These are phyloP conservation scores for Platycercus adscitus DNA, from an alignment of 2,113 vertebrate genomes.

Conservation along the genomic window DNA sequence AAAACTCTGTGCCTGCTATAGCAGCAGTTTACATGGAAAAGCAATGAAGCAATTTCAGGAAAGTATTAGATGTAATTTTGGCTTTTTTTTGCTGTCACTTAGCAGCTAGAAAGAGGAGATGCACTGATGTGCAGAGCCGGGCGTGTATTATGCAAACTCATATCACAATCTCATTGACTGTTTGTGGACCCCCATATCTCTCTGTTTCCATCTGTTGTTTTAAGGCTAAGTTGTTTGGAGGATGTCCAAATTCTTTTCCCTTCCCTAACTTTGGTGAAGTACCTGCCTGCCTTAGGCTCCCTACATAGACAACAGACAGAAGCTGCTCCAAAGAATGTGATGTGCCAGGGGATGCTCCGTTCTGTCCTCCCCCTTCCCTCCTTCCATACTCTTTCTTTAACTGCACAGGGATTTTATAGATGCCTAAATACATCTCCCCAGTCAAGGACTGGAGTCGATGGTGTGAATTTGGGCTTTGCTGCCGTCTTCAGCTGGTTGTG, in stretches of 20 bases:
- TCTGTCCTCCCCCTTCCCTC: not conserved
- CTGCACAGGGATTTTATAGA: not conserved
- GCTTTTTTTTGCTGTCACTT: conserved; percentile 44
- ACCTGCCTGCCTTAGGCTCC: conserved; percentile 54
- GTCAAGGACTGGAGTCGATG: not conserved
- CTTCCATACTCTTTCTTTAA: not conserved
- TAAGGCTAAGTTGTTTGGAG: conserved; percentile 57
- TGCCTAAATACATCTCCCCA: not conserved
- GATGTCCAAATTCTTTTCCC: conserved; percentile 45
- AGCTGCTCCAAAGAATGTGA: not conserved
- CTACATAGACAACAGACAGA: not conserved
- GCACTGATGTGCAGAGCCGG: not conserved
- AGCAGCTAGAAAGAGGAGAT: conserved; percentile 23
- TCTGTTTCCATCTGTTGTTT: conserved; percentile 66
- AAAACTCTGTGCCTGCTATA: conserved; percentile 21
- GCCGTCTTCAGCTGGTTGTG: not conserved
- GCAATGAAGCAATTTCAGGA: conserved; percentile 38
- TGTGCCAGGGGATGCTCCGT: not conserved
- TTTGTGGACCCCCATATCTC: conserved; percentile 7
- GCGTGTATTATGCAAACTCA: conserved; percentile 31
- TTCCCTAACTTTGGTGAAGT: conserved; percentile 13
- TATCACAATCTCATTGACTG: conserved; percentile 56
- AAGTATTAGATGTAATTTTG: conserved; percentile 50
- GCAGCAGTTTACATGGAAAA: conserved; percentile 49
- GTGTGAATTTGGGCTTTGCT: not conserved